Evolutionary conservation across 2,113 vertebrate genomes (phyloP).

Genomic region (Nymphicus hollandicus): DNA sequence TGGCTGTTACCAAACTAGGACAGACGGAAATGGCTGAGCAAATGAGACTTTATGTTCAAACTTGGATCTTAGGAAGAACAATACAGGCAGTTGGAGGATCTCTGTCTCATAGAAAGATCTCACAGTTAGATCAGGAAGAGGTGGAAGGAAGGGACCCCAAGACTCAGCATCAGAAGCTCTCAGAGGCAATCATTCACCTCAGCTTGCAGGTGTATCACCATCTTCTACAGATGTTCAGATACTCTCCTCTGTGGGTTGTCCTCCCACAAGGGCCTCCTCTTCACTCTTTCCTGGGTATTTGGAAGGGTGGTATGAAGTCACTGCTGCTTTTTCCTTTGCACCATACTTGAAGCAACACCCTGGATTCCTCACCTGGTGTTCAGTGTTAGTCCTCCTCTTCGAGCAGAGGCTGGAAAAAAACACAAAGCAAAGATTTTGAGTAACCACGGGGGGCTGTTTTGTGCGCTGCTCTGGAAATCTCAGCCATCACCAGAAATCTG

Average conservation of each 20-base stretch:
- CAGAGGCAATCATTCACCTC: not conserved
- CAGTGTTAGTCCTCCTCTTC: conserved; percentile 35
- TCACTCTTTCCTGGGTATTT: conserved; percentile 11
- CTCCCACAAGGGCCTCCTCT: conserved; percentile 17
- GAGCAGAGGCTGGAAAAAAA: conserved; percentile 62
- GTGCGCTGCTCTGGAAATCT: not conserved
- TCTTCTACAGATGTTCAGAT: not conserved
- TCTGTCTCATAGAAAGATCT: conserved; percentile 33
- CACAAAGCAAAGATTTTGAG: not conserved
- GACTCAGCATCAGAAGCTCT: conserved; percentile 8
- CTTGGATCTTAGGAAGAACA: conserved; percentile 19
- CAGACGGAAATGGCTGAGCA: not conserved
- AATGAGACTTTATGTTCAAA: not conserved
- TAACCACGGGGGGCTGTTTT: not conserved
- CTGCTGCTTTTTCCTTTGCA: not conserved
- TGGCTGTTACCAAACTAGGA: not conserved
- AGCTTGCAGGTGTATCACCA: not conserved
- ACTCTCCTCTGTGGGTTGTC: not conserved
- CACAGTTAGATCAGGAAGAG: not conserved
- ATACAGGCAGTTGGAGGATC: conserved; percentile 56
- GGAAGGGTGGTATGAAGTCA: conserved; percentile 1
- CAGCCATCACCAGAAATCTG: not conserved
- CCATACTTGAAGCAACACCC: not conserved
- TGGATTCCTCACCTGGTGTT: conserved; percentile 11
- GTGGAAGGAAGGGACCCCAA: not conserved